Conservation (phyloP, 2,113 vertebrate genomes). For the Corydoras maculifer region DNA sequence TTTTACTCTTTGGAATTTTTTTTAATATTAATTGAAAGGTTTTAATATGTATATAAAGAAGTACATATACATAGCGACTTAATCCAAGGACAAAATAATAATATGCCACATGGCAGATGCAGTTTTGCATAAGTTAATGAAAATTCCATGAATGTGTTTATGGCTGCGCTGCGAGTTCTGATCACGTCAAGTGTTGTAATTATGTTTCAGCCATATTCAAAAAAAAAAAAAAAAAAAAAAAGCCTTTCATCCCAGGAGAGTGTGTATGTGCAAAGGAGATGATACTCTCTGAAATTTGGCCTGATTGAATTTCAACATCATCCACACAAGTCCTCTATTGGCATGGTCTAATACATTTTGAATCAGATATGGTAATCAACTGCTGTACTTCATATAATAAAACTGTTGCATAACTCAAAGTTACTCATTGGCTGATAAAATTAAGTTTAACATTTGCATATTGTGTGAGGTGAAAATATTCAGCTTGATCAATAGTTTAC, state of each 20-base stretch:
- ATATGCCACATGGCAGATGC: slow-evolving; percentile 18
- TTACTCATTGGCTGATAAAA: background rate
- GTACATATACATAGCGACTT: too few relatives aligned
- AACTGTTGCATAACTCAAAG: background rate
- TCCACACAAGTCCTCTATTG: slow-evolving; percentile 1
- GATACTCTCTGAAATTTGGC: slow-evolving; percentile 5
- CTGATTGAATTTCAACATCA: slow-evolving; percentile 20
- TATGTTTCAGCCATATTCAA: slow-evolving; percentile 23
- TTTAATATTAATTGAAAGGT: too few relatives aligned
- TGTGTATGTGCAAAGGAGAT: slow-evolving; percentile 3
- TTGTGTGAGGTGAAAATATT: too few relatives aligned
- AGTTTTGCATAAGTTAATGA: slow-evolving; percentile 26
- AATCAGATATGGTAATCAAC: slow-evolving; percentile 15
- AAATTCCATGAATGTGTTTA: slow-evolving; percentile 30
- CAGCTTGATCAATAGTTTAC: too few relatives aligned
- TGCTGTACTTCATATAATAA: background rate
- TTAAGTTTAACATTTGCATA: background rate
- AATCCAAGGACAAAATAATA: too few relatives aligned
- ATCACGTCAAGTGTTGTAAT: slow-evolving; percentile 32
- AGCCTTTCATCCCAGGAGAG: slow-evolving; percentile 10
- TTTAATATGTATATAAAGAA: too few relatives aligned
- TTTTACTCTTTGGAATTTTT: too few relatives aligned
- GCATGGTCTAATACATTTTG: background rate
- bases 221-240: background rate
- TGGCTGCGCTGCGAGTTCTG: slow-evolving; percentile 25